Evolutionary conservation across 2,888 invertebrate species (phyloP), one percentile per base, ranked within the genome.

Genomic region (Schizaphis graminum): DNA sequence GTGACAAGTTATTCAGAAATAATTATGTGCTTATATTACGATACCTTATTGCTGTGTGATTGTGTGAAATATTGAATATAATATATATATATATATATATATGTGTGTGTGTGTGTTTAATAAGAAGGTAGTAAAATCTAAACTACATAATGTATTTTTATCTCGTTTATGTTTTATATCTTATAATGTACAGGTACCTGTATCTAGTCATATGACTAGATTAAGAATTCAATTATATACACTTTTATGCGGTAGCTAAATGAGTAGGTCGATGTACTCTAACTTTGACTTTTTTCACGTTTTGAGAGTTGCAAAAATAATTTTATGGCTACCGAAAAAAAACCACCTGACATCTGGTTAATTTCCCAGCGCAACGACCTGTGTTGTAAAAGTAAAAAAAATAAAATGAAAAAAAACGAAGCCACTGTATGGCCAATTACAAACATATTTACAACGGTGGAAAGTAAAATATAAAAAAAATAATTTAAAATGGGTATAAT

Each of bases 291-390:
- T 16, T 92, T 86, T 53, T 7, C 41, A 67, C 53, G 16, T 88
- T 92, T 41, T 10, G 44, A 49, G 61, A 47, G 67, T 47, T n/a
- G 90, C n/a, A 26, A n/a, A 67, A n/a, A 24, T 90, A 49, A 86
- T 92, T 92, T n/a, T 88, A 92, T 88, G 21, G 35, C 28, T 67
- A 49, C 35, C 41, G 28, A 41, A 67, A 67, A 92, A 92, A 91
- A 90, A 84, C 53, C 53, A 89, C 61, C 90, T 41, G 56, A 67
- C 67, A 67, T 49, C 10, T 41, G 35, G 57, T 90, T 89, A 85
- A 93, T 93, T 90, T 93, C 16, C 47, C 21, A 49, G 90, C 90
- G n/a, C 90, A 90, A 86, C 61, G 85, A 93, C 57, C 61, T 93
- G 85, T 86, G 85, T 93, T 57, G 90, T 49, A 67, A 41, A 61